Evolutionary conservation across 2,797 vertebrate genomes (phyloP), one percentile per base, ranked within the genome.

Genomic region (Psittacula derbiana): DNA sequence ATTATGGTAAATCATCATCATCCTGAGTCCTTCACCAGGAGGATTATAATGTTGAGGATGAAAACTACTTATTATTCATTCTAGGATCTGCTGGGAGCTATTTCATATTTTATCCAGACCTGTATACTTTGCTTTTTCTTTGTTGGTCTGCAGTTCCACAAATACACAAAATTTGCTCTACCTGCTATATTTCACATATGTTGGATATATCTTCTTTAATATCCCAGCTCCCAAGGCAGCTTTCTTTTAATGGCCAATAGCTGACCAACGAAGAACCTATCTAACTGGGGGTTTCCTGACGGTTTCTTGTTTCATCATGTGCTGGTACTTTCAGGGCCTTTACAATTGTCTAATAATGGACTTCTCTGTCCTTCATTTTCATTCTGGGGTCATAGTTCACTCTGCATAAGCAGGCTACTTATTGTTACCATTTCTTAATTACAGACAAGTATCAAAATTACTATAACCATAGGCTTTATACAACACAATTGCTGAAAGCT

Each of bases 341-440:
- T 60, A 4, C 16, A 41, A 49, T 80, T 78, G 44, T 38, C 36
- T 66, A 17, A 33, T 16, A 14, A 33, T 55, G 19, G 12, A 20
- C 6, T 73, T 86, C 36, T 74, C 30, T 57, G 8, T 15, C 80
- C 25, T 60, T 27, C 10, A 6, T 69, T 78, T 70, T 93, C 40
- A 44, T 66, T 67, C 28, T 41, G n/a, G n/a, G 33, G 71, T 91
- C 61, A 64, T 55, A 64, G 43, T 58, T 85, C 61, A n/a, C 67
- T 80, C 31, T 93, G 53, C 33, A 49, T 10, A 49, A n/a, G 28
- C 93, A 87, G 11, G 12, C 14, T 17, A n/a, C 50, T 65, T 80
- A 30, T 52, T 86, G 31, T 72, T 66, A 16, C 30, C 79, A 41
- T 67, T 73, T 78, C 61, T 69, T 92, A 91, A 79, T 91, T 92